Conservation (phyloP, 2,797 vertebrate genomes). For the Ptychobarbus kaznakovi region DNA sequence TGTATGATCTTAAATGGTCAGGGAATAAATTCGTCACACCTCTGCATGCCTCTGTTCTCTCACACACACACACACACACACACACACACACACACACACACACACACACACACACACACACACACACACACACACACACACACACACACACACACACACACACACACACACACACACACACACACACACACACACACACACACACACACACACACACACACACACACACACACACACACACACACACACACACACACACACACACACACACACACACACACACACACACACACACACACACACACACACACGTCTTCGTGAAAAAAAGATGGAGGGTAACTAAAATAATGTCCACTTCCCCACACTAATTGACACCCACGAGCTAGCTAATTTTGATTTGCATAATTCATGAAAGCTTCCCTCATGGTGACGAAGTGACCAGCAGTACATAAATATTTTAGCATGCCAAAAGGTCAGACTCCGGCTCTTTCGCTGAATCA, state of each 20-base stretch:
- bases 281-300: no score
- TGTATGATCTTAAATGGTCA: slow-evolving; percentile 62
- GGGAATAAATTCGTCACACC: slow-evolving; percentile 45
- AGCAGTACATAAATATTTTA: slow-evolving; percentile 71
- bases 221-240: not conserved
- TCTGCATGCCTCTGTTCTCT: slow-evolving; percentile 16
- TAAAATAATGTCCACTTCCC: slow-evolving; percentile 60
- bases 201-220: slow-evolving; percentile 8
- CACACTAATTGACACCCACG: slow-evolving; percentile 68
- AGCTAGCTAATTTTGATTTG: slow-evolving; percentile 73
- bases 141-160: no score
- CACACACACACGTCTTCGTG: not conserved
- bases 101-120: no score
- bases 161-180: not conserved
- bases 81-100: not conserved
- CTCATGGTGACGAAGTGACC: slow-evolving; percentile 65
- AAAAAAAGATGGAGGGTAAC: slow-evolving; percentile 44
- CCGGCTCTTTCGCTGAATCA: slow-evolving; percentile 61
- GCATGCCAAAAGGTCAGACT: slow-evolving; percentile 69
- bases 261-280: no score
- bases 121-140: no score
- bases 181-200: not conserved
- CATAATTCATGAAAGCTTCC: slow-evolving; percentile 69
- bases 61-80: slow-evolving; percentile 11
- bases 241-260: no score